A percentile compares a stretch with the other conserved stretches of the same genome.
Conservation (phyloP, 2,797 vertebrate species). For the Hirundo rustica region DNA sequence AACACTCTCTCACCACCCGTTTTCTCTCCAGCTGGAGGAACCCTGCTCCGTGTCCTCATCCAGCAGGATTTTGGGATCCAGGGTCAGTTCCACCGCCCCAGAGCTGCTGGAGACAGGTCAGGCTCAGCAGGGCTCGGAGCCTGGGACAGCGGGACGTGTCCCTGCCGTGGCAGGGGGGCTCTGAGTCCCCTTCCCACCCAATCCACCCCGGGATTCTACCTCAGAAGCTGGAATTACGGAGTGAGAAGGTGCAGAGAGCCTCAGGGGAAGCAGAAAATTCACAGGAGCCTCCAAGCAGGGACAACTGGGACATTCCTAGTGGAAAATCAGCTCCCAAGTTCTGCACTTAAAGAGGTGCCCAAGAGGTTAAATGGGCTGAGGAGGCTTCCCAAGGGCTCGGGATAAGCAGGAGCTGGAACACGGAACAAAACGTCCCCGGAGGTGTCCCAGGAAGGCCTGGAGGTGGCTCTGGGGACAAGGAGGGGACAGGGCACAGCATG, state of each 20-base stretch:
- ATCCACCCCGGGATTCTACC: accelerated
- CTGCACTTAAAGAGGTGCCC: not conserved
- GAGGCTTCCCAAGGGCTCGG: accelerated
- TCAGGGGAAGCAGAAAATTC: not conserved
- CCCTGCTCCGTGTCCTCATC: not conserved
- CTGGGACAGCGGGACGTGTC: not conserved
- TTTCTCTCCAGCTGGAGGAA: not conserved
- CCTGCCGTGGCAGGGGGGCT: not conserved
- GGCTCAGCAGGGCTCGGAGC: not conserved
- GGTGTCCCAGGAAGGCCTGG: not conserved
- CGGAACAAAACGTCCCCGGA: not conserved
- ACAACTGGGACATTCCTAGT: no score
- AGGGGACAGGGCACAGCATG: not conserved
- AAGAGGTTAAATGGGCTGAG: accelerated
- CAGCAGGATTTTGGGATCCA: not conserved
- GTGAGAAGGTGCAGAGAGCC: not conserved
- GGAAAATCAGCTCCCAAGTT: not conserved
- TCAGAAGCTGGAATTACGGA: not conserved
- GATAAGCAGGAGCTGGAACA: not conserved
- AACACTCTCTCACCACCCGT: not conserved
- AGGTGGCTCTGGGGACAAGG: not conserved
- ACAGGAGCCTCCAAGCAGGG: not conserved
- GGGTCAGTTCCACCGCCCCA: not conserved
- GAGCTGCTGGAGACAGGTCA: not conserved
- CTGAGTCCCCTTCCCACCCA: not conserved